Percentiles rank a stretch among this genome's conserved stretches.
phyloP scores from a whole-genome alignment of 2,888 invertebrate species.

The Creontiades dilutus region DNA sequence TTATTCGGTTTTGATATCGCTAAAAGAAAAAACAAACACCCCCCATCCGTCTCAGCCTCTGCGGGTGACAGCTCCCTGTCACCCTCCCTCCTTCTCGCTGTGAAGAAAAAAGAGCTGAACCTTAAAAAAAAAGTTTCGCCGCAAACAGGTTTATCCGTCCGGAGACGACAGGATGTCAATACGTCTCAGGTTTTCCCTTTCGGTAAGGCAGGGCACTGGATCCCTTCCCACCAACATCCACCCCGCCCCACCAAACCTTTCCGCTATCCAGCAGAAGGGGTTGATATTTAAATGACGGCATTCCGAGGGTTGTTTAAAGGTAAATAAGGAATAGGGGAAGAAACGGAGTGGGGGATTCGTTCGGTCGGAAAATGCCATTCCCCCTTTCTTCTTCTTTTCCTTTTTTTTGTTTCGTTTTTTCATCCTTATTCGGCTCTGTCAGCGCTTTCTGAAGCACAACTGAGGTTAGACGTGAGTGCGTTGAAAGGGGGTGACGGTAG shows the following conservation, averaged over 20 bases:
- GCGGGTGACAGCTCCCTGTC: constrained; percentile 55
- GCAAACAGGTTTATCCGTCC: constrained; percentile 68
- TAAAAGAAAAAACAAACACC: constrained; percentile 10
- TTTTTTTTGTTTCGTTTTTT: background rate
- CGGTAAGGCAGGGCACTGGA: constrained; percentile 13
- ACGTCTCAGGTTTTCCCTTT: constrained; percentile 45
- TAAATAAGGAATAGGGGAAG: constrained; percentile 45
- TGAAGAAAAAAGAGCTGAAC: constrained; percentile 1
- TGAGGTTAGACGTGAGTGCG: background rate
- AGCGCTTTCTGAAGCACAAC: constrained; percentile 10
- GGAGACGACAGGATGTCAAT: constrained; percentile 65
- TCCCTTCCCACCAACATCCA: background rate
- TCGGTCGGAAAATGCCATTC: constrained; percentile 43
- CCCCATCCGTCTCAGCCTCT: constrained; percentile 2
- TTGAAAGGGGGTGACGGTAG: background rate
- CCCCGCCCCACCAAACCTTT: background rate
- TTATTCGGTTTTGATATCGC: background rate
- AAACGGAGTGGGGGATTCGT: background rate
- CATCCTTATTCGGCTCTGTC: constrained; percentile 1
- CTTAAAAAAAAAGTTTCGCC: constrained; percentile 26
- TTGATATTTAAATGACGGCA: constrained; percentile 60
- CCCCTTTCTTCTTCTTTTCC: background rate
- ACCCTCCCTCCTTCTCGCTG: background rate
- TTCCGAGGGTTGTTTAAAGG: constrained; percentile 56
- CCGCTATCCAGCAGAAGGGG: background rate